Evolutionary conservation across 2,113 vertebrate species (phyloP).

Genomic region (Anthoscopus minutus): DNA sequence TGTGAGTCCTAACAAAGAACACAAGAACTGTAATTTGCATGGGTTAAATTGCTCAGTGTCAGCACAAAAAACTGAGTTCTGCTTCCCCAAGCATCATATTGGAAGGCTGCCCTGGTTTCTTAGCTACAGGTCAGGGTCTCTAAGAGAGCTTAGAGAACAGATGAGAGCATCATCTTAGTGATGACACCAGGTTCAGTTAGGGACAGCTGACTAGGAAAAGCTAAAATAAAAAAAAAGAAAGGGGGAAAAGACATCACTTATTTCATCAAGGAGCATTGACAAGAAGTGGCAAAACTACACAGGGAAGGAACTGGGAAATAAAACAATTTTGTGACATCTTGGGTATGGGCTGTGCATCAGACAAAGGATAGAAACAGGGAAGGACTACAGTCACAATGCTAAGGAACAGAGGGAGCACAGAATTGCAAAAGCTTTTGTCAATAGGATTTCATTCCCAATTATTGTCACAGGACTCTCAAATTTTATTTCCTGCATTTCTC

Average conservation of each 20-base stretch:
- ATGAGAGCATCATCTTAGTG: not conserved
- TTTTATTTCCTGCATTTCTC: conserved; percentile 28
- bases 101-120: not conserved
- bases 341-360: not conserved
- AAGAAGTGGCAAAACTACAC: not conserved
- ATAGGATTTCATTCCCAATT: conserved; percentile 20
- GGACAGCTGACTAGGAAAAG: not conserved
- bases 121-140: not conserved
- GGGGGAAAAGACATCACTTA: not conserved
- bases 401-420: not conserved
- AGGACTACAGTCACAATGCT: not conserved
- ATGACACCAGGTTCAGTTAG: not conserved
- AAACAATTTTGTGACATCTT: not conserved
- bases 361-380: not conserved
- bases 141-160: not conserved
- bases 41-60: not conserved
- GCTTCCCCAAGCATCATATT: not conserved
- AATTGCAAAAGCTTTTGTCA: not conserved
- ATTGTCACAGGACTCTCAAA: not conserved
- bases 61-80: not conserved
- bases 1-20: not conserved
- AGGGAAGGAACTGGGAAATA: not conserved
- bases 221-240: not conserved
- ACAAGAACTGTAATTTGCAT: not conserved
- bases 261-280: not conserved